Percentiles rank a stretch among this genome's conserved stretches.
phyloP scores from a whole-genome alignment of 2,797 vertebrate species.

The Ctenochaetus hawaiiensis region DNA sequence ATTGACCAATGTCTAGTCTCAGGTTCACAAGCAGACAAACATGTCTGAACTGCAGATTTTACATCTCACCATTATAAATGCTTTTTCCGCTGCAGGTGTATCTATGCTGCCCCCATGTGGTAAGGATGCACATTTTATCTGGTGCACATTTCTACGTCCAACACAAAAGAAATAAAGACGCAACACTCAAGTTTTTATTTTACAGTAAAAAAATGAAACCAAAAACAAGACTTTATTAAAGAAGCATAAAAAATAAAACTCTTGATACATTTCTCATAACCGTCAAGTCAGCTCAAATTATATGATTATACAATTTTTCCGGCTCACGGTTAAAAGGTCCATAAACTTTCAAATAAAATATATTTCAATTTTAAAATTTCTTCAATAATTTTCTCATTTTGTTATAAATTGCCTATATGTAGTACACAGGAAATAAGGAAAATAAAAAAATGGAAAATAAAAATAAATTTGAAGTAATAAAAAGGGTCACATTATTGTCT shows the following conservation, averaged over 20 bases:
- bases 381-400: slow-evolving; percentile 95
- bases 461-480: slow-evolving; percentile 89
- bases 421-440: slow-evolving; percentile 93
- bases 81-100: not conserved
- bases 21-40: slow-evolving; percentile 2
- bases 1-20: not conserved
- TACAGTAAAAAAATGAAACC: slow-evolving; percentile 89
- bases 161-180: slow-evolving; percentile 57
- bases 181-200: slow-evolving; percentile 74
- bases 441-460: slow-evolving; percentile 88
- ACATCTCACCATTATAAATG: not conserved
- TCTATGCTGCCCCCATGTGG: slow-evolving; percentile 67
- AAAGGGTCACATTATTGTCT: slow-evolving; percentile 90
- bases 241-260: slow-evolving; percentile 99
- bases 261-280: slow-evolving; percentile 99
- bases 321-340: slow-evolving; percentile 96
- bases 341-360: slow-evolving; percentile 99
- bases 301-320: slow-evolving; percentile 92
- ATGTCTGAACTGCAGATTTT: slow-evolving; percentile 4
- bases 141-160: too few species aligned
- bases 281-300: slow-evolving; percentile 96
- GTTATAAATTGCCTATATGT: slow-evolving; percentile 99
- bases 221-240: slow-evolving; percentile 92
- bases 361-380: slow-evolving; percentile 99
- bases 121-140: not conserved